A percentile compares a stretch with the other conserved stretches of the same genome.
Evolutionary conservation across 2,888 invertebrate species (phyloP).

Genomic region (Scrobipalpa atriplicella): DNA sequence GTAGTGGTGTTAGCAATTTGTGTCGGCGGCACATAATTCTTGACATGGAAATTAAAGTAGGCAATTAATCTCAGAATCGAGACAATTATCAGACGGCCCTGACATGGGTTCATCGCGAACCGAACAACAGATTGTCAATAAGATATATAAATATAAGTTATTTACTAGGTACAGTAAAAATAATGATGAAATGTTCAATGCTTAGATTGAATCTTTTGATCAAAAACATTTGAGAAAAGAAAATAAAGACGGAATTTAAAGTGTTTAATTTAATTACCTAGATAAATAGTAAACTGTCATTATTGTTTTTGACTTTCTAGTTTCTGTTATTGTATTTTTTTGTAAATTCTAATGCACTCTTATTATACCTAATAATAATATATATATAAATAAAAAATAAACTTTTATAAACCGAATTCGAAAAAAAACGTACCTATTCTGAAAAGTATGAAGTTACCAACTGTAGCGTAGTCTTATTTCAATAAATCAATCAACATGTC

Average conservation of each 20-base stretch:
- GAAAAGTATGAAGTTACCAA: neutral
- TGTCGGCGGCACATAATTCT: constrained; percentile 30
- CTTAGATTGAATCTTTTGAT: neutral
- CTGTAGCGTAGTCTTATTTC: neutral
- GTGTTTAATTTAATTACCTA: no score
- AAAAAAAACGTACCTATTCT: no score
- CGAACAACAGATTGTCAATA: constrained; percentile 72
- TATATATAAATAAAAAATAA: no score
- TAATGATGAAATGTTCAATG: constrained; percentile 42
- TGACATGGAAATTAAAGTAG: constrained; percentile 54
- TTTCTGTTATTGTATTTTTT: no score
- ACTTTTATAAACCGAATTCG: no score
- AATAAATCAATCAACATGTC: constrained; percentile 18
- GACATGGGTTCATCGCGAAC: constrained; percentile 72
- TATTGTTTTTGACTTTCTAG: no score
- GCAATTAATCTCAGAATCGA: constrained; percentile 50
- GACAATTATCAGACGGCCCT: constrained; percentile 69
- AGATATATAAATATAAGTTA: constrained; percentile 46
- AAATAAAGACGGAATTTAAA: neutral
- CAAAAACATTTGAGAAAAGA: neutral
- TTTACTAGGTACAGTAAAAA: constrained; percentile 41
- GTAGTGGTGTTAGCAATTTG: constrained; percentile 25
- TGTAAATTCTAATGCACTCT: no score
- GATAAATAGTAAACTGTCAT: no score
- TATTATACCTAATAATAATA: no score